Evolutionary conservation across 2,797 vertebrate species (phyloP), one percentile per base, ranked within the genome.

Genomic region (Lutjanus argentimaculatus): DNA sequence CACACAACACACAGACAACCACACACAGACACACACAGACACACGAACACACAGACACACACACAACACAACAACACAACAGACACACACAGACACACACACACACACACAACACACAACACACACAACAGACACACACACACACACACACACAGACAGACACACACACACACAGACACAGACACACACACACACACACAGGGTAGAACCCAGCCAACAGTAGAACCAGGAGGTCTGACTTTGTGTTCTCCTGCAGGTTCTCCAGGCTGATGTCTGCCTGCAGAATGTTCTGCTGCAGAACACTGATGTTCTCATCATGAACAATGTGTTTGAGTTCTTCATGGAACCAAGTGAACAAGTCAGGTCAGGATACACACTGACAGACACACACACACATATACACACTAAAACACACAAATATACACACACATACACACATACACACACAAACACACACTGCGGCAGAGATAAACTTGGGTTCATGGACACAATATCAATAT

Each of bases 241-340:
- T 2, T 58, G 8, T 2, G 8, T 2, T 77, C 15, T 69, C 73
- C 55, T 19, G 7, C 90, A 99, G 98, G 96, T 99, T 58, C 78
- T 98, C 87, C 96, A 97, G 13, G 93, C 96, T 87, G 96, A 99
- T 70, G 93, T 99, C 73, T 94, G 96, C 88, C 95, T 95, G 56
- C 97, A 98, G 79, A 85, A 93, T 22, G 85, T 82, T 43, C 95
- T 99, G 86, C 95, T 99, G 85, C 96, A 97, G 85, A 94, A 92
- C 55, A 90, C 97, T 48, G 97, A 99, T 77, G 95, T 98, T 84
- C 87, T 99, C 85, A 89, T 98, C 86, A 97, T 99, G 97, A 99
- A 99, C 96, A 99, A 99, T 68, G 97, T 99, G 71, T 99, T 99
- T 45, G 97, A 99, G 94, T 99, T 96, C 91, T 99, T 99, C 90